Base-by-base conservation (phyloP, 2,797 vertebrate genomes). In the Taenioides sp. region DNA sequence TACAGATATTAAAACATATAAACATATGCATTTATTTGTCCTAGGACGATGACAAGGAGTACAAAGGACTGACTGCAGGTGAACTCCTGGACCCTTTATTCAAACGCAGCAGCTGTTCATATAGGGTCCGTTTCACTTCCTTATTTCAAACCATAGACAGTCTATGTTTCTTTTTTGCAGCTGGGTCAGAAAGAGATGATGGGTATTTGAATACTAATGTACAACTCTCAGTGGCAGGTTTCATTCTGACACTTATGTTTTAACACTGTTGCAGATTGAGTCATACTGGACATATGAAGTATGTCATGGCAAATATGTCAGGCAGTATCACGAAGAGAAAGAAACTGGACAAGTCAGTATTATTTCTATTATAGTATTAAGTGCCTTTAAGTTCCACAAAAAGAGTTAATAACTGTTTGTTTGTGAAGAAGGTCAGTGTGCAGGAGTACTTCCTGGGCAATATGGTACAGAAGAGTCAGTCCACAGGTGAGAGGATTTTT, bases 201-300 rank as follows among this genome's bases (percentile, higher is more conserved):
- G 14, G 43, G 4, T 14, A 82, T 78, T 50, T 20, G 2, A 17
- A 43, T 23, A 64, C 34, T 74, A 4, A 20, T 2, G 67, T 11
- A 5, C 5, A 3, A 31, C 4, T 60, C 1, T 28, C 5, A 9
- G 7, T 65, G 76, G 64, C 60, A 54, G 67, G 77, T 73, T 70
- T 1, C 73, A 72, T 77, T 52, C 14, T 20, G 54, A 40, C 25
- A 17, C 11, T 79, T 60, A 14, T 14, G 22, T 70, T 50, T 10
- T 43, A 7, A 25, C 50, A 22, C 50, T 58, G 65, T 87, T 92
- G 73, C 92, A 99, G 98, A 98, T 99, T 77, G 98, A 99, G 85
- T 98, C 97, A 10, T 99, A 99, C 69, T 99, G 98, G 98, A 99
- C 98, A 0, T 99, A 99, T 0, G 98, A 99, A 87, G 96, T 99